Percentiles rank a stretch among this genome's conserved stretches.
phyloP scores from a whole-genome alignment of 2,113 vertebrate genomes.

The Hippopotamus amphibius region DNA sequence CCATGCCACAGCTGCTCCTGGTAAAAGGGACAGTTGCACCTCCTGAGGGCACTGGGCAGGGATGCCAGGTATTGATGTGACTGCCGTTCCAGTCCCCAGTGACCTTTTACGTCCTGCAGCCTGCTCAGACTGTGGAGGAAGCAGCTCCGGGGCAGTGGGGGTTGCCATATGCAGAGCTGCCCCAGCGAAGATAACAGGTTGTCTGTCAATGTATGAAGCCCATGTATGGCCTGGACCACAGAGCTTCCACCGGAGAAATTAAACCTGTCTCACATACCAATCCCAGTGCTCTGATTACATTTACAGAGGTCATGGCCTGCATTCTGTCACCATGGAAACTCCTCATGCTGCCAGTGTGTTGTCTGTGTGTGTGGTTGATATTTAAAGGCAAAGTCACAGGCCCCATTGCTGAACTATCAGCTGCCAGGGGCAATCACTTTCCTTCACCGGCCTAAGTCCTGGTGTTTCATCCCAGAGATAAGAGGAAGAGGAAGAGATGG shows the following conservation, averaged over 20 bases:
- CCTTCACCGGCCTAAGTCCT: constrained; percentile 23
- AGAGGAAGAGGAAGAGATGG: constrained; percentile 12
- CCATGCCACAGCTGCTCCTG: neutral
- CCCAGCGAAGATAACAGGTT: constrained; percentile 85
- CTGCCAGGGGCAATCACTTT: constrained; percentile 70
- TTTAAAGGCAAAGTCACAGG: constrained; percentile 85
- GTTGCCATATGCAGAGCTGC: constrained; percentile 72
- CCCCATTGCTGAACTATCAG: constrained; percentile 39
- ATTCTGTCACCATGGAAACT: constrained; percentile 90
- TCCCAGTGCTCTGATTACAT: constrained; percentile 89
- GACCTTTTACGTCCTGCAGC: constrained; percentile 55
- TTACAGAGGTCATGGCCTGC: constrained; percentile 89
- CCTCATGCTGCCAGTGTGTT: constrained; percentile 84
- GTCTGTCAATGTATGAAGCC: constrained; percentile 83
- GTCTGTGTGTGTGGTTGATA: constrained; percentile 85
- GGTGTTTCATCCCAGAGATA: constrained; percentile 51
- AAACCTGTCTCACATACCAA: constrained; percentile 88
- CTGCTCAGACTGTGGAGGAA: constrained; percentile 64
- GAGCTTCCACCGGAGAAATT: constrained; percentile 87
- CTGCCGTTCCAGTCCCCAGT: neutral
- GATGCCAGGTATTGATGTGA: constrained; percentile 34
- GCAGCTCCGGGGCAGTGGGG: constrained; percentile 61
- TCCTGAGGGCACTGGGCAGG: constrained; percentile 10
- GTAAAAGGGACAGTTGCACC: neutral
- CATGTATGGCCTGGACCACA: constrained; percentile 83